Conservation (phyloP, 2,797 vertebrate genomes). For the Amblyopsis hoosieri region DNA sequence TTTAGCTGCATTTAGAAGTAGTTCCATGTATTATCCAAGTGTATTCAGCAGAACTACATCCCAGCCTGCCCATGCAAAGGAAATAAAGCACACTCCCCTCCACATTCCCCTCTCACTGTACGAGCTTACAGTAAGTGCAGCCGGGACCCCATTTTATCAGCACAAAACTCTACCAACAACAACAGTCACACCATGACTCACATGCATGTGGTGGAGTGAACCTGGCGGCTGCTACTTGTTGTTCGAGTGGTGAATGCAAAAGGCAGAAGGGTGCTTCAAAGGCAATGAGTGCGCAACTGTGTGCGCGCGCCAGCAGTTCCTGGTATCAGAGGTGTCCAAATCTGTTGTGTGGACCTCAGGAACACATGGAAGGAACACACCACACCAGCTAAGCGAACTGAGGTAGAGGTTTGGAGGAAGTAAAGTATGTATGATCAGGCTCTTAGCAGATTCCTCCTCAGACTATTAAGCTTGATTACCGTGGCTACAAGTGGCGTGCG, state of each 20-base stretch:
- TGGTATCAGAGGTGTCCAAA: conserved; percentile 3
- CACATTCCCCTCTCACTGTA: no score
- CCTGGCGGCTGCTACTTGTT: conserved; percentile 41
- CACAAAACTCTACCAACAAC: not conserved
- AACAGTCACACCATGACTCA: conserved; percentile 47
- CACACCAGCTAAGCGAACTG: no score
- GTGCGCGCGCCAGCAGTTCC: conserved; percentile 1
- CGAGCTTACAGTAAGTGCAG: no score
- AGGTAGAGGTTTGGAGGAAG: no score
- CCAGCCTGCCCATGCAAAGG: no score
- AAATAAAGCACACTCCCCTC: no score
- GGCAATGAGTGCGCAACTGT: conserved; percentile 8
- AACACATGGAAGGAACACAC: conserved; percentile 25
- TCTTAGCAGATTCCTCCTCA: no score
- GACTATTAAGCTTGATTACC: no score
- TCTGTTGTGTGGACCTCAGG: not conserved
- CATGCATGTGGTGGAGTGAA: conserved; percentile 47
- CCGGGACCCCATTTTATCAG: not conserved
- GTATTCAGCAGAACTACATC: not conserved
- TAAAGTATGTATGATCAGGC: no score
- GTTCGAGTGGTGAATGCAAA: not conserved
- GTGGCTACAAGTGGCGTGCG: no score
- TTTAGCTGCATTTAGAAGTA: no score
- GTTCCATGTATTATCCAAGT: no score
- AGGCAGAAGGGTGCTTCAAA: conserved; percentile 20